phyloP scores from a whole-genome alignment of 1,140 invertebrate species.

The Cyclina sinensis region DNA sequence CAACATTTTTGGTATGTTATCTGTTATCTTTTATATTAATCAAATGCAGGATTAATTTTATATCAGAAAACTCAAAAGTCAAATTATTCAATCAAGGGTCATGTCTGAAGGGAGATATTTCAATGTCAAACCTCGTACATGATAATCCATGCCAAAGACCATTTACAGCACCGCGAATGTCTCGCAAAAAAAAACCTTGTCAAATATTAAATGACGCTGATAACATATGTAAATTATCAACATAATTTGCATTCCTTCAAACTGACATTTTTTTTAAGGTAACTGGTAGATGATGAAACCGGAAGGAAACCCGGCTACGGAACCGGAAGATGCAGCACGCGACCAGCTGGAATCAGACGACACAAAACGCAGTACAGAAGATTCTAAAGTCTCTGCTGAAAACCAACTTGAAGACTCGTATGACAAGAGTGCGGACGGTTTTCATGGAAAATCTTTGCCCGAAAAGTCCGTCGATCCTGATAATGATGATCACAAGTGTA shows the following conservation, averaged over 20 bases:
- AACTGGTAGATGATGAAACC: neutral
- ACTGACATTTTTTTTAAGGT: too few relatives aligned
- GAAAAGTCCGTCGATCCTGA: neutral
- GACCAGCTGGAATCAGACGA: neutral
- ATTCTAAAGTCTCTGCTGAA: neutral
- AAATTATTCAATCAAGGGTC: neutral
- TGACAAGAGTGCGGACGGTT: constrained; percentile 8
- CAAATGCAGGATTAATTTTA: neutral
- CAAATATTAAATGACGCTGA: too few relatives aligned
- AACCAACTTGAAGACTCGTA: neutral
- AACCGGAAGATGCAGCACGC: neutral
- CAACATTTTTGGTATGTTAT: neutral
- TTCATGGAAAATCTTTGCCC: constrained; percentile 11
- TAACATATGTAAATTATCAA: too few relatives aligned
- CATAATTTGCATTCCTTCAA: too few relatives aligned
- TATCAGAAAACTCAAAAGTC: neutral
- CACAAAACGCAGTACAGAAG: neutral
- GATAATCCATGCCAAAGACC: too few relatives aligned
- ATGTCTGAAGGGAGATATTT: neutral
- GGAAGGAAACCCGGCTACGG: neutral
- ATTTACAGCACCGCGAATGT: too few relatives aligned
- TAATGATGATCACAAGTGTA: neutral
- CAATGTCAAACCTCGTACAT: too few relatives aligned
- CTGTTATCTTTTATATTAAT: neutral
- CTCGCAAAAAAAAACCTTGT: too few relatives aligned